Evolutionary conservation across 2,888 invertebrate genomes (phyloP), one percentile per base, ranked within the genome.

Genomic region (Caenorhabditis drosophilae): DNA sequence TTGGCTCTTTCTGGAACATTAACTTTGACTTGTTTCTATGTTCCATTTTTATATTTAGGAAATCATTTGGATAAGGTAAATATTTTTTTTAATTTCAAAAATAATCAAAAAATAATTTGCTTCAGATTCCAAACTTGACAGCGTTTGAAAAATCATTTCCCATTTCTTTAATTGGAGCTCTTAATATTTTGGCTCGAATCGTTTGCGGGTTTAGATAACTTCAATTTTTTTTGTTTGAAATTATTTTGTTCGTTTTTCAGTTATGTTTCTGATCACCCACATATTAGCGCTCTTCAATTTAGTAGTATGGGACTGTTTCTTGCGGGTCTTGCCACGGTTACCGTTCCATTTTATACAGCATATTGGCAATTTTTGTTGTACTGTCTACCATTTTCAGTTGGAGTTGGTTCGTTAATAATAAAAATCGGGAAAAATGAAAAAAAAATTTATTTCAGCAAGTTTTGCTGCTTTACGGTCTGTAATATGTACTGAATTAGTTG

Each of bases 11-110:
- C 93, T 69, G 96, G 96, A 22, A 91, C 93, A 80, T 88, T 96
- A 68, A 94, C 95, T 0, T 92, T 95, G 90, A 89, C 93, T 86
- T 94, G 95, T 77, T 93, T 95, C 87, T 94, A 93, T 84, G 91
- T 95, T 12, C 96, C 96, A 0, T 96, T 91, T 84, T 88, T 90
- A 85, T 95, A 90, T 79, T 86, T 92, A 56, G 92, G 92, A 18
- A 77, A 74, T 54, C 78, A 91, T 73, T 92, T 91, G 0, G 11
- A 20, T 9, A 41, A n/a, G 44, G 42, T 88, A 6, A 23, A 22
- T 87, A 48, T 0, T n/a, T n/a, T n/a, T n/a, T n/a, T n/a, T n/a
- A n/a, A n/a, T n/a, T n/a, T n/a, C n/a, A n/a, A n/a, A n/a, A n/a
- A n/a, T n/a, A n/a, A n/a, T n/a, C n/a, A n/a, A n/a, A n/a, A n/a